Conservation (phyloP, 37 sponge, comb jelly and placozoan species). For the Aphrocallistes beatrix region DNA sequence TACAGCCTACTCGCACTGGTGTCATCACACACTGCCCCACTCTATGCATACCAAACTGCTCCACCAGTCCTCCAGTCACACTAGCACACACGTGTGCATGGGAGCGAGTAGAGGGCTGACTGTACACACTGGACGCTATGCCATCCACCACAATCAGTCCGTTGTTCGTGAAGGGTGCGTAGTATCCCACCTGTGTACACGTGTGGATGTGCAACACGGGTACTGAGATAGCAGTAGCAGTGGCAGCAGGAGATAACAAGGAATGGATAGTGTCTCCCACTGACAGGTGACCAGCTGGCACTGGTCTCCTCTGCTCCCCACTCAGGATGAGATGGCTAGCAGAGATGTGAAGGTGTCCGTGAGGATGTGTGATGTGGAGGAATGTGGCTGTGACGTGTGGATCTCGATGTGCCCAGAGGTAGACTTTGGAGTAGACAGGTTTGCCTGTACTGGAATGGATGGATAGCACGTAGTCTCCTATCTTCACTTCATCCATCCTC, state of each 20-base stretch:
- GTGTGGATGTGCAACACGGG: not conserved
- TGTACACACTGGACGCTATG: not conserved
- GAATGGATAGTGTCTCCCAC: not conserved
- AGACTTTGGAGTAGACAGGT: not conserved
- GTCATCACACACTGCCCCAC: constrained; percentile 4
- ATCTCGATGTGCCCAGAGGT: not conserved
- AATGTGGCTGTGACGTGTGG: not conserved
- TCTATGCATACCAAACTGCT: constrained; percentile 19
- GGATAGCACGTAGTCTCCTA: not conserved
- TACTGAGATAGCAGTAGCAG: not conserved
- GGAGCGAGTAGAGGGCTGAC: not conserved
- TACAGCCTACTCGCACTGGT: constrained; percentile 7
- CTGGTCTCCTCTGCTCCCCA: not conserved
- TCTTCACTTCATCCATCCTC: not conserved
- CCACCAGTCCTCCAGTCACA: constrained; percentile 10
- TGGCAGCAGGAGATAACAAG: not conserved
- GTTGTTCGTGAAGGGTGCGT: not conserved
- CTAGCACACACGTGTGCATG: not conserved
- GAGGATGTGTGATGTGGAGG: not conserved
- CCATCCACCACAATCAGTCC: not conserved
- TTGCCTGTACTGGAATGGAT: not conserved
- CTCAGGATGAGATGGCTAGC: not conserved
- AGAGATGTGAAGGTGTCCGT: not conserved
- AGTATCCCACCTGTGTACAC: not conserved
- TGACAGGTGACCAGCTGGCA: not conserved